These are phyloP conservation scores for Dione vanillae DNA, from an alignment of 2,888 invertebrate genomes.

Conservation along the genomic window DNA sequence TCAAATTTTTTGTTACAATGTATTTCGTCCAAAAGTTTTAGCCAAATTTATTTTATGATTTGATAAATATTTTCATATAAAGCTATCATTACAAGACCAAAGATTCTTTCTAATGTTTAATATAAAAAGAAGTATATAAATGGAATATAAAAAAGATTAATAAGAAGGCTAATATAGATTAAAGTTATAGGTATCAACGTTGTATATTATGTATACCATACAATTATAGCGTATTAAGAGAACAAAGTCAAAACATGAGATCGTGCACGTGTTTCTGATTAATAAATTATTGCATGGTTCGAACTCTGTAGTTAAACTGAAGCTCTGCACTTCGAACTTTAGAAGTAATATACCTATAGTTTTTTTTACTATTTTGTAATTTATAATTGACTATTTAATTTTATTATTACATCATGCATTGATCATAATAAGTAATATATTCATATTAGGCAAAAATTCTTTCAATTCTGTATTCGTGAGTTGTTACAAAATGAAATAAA, in stretches of 20 bases:
- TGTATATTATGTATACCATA: background rate
- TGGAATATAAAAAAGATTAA: background rate
- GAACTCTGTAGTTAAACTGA: background rate
- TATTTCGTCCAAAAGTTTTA: background rate
- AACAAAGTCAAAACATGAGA: conserved; percentile 3
- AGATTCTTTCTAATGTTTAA: background rate
- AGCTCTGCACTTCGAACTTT: background rate
- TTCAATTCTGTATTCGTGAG: no score
- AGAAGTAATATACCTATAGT: no score
- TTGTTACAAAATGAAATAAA: no score
- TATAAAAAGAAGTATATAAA: background rate
- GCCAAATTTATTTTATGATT: background rate
- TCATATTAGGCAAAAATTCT: no score
- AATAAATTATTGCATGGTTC: background rate
- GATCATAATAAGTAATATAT: no score
- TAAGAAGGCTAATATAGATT: background rate
- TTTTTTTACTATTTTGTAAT: no score
- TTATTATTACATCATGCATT: no score
- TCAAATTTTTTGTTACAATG: background rate
- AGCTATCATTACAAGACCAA: background rate
- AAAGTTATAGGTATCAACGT: background rate
- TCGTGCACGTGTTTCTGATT: conserved; percentile 2
- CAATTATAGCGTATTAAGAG: background rate
- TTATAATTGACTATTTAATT: no score
- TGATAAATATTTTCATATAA: background rate